Conservation (phyloP, 2,888 invertebrate genomes). For the Agrochola lychnidis region DNA sequence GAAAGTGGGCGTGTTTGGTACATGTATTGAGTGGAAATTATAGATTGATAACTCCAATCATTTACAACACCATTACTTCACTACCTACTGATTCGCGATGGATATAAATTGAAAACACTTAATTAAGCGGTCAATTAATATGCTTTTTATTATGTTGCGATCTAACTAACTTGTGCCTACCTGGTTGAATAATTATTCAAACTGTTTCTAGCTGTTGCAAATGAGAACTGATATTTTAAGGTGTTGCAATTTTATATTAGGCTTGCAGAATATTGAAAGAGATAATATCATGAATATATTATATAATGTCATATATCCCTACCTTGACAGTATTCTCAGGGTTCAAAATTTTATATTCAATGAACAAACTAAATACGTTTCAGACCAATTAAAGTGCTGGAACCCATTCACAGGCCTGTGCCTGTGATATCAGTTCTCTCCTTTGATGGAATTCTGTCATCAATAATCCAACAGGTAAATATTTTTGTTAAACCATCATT, state of each 20-base stretch:
- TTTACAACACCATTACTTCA: constrained; percentile 73
- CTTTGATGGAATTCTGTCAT: neutral
- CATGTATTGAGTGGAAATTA: constrained; percentile 78
- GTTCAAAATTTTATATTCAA: neutral
- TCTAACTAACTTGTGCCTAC: constrained; percentile 34
- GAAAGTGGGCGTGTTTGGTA: constrained; percentile 71
- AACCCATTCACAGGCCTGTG: too few relatives aligned
- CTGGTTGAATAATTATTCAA: constrained; percentile 26
- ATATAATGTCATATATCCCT: too few relatives aligned
- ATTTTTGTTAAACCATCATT: neutral
- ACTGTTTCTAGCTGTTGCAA: constrained; percentile 17
- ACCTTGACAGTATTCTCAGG: too few relatives aligned
- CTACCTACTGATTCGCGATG: constrained; percentile 70
- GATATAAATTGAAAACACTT: constrained; percentile 72
- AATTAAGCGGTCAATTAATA: constrained; percentile 63
- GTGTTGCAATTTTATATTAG: neutral
- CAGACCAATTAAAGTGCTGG: neutral
- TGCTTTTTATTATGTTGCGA: constrained; percentile 48
- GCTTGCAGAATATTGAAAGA: neutral
- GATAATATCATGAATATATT: neutral
- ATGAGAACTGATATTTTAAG: constrained; percentile 9
- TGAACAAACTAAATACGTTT: neutral
- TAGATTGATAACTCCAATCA: constrained; percentile 79
- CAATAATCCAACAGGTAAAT: neutral
- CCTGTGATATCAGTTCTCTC: neutral